Evolutionary conservation across 2,113 vertebrate species (phyloP).

Genomic region (Mesembrinibis cayennensis): DNA sequence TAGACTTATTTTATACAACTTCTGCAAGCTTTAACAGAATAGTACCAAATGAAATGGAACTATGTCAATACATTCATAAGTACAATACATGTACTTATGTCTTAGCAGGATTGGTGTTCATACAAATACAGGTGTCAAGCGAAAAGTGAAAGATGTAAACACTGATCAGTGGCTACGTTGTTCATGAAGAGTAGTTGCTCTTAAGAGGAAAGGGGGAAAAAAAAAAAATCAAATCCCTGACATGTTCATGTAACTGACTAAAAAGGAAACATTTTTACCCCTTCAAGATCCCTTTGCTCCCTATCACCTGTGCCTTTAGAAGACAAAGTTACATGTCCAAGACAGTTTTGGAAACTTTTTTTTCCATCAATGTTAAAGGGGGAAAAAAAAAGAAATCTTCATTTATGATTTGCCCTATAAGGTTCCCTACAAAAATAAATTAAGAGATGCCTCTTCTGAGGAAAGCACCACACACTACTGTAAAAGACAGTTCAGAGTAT

Average conservation of each 20-base stretch:
- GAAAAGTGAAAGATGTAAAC: neutral
- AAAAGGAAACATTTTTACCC: neutral
- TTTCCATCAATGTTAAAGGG: neutral
- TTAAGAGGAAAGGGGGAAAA: neutral
- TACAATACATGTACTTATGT: neutral
- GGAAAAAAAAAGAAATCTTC: neutral
- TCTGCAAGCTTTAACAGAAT: neutral
- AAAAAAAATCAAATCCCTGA: neutral
- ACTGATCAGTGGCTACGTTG: neutral
- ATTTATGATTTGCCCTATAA: neutral
- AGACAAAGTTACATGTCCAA: neutral
- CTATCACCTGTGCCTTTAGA: neutral
- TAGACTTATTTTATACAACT: neutral
- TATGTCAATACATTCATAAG: neutral
- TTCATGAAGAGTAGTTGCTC: neutral
- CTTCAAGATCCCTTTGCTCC: neutral
- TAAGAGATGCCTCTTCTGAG: neutral
- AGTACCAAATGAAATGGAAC: neutral
- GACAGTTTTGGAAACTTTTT: neutral
- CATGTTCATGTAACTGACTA: neutral
- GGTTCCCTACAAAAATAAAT: neutral
- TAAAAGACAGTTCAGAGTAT: neutral
- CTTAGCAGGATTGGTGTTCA: neutral
- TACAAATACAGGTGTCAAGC: neutral
- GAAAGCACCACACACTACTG: neutral